Base-by-base conservation (phyloP, 1,140 invertebrate genomes). In the Ceratoteleas bidentatus region DNA sequence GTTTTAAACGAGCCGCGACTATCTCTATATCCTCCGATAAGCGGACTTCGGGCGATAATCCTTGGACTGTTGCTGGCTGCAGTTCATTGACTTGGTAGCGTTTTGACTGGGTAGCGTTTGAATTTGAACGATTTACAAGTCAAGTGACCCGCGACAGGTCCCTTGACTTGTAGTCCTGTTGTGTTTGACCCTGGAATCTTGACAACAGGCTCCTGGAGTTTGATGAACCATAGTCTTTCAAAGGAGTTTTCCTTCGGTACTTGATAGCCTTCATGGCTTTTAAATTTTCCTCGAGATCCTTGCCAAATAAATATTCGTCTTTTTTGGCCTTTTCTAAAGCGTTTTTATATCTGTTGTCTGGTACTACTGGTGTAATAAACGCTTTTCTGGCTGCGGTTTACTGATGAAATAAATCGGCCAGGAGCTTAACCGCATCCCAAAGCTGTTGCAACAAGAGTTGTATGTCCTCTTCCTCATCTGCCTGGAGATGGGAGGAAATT, bases 381-480 rank as follows among this genome's bases (percentile, higher is more conserved):
- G 24, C 24, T 36, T 13, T 56, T 13, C 53, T 56, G 10, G 53
- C 24, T 6, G 14, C 13, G 2, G 53, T 34, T 56, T 34, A 33
- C 53, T 56, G 53, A 56, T 56, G 53, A n/a, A n/a, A 34, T 36
- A 56, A 36, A n/a, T 56, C 53, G 5, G 53, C 24, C 33, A 56
- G 7, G 6, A 56, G 33, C 11, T 56, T 34, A n/a, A 24, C 33
- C 6, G 53, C 33, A 13, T 56, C 53, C 11, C 53, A 56, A 34
- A 56, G 32, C 14, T 56, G 33, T 34, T 56, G 53, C 13, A 56
- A 36, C 2, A 34, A 14, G 3, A 16, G 6, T 8, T 15, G 8
- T 14, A 6, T 53, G 5, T 53, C 50, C 3, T 16, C 11, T 15
- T 53, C 50, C 5, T 14, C 16, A 16, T 53, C 50, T 7, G 50